Evolutionary conservation across 2,797 vertebrate genomes (phyloP), one percentile per base, ranked within the genome.

Genomic region (Betta splendens): DNA sequence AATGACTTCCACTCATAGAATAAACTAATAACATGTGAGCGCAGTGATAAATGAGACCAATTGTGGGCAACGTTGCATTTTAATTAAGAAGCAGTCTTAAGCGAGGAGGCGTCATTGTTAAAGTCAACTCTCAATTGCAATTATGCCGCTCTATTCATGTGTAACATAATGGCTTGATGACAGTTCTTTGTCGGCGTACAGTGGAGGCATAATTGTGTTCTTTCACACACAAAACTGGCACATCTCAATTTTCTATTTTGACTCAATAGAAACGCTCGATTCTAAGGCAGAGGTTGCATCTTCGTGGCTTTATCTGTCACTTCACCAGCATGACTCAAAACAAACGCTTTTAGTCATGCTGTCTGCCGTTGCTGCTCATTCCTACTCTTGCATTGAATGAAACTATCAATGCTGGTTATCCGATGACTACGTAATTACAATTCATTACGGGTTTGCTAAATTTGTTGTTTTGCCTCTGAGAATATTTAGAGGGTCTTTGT

Each of bases 111-210:
- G 57, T 85, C 83, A 84, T 88, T 87, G 88, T 89, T 87, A 78
- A 82, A 86, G 72, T 84, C 76, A 82, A 78, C 83, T 86, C 79
- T 83, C 65, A 55, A 65, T 77, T 80, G 89, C 89, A 91, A 89
- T 92, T 92, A 90, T 79, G 77, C 65, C 11, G 63, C 80, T 80
- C 87, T 82, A 84, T 90, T 91, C 89, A 87, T 84, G 80, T 83
- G 70, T 61, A 84, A 69, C 84, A 89, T 87, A 89, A 91, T 86
- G 78, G 77, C 77, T 65, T 81, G 77, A 86, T 86, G 88, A 81
- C 83, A 79, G 82, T 73, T 79, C 83, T 84, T 89, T 90, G 87
- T 89, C 80, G 74, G 69, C 75, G 72, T 77, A 89, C 87, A 86
- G 83, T 80, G 59, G 77, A 64, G 57, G 62, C 70, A 80, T 90